Percentiles rank a stretch among this genome's conserved stretches.
Conservation (phyloP, 2,888 invertebrate genomes). For the Drosophila anomelani region DNA sequence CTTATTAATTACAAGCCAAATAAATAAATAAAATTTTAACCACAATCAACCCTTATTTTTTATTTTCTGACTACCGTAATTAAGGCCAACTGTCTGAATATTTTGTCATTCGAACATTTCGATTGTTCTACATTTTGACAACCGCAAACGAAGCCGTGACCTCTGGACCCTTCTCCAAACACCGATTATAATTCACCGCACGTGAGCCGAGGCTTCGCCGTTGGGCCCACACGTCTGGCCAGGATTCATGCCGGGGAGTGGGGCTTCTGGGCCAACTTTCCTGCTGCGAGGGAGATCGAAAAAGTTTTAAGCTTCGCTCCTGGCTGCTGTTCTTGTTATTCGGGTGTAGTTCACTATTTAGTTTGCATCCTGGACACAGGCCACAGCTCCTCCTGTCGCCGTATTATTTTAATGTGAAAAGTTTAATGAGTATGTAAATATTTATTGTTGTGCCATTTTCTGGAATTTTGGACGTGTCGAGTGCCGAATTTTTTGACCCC, state of each 20-base stretch:
- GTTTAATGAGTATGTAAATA: constrained; percentile 76
- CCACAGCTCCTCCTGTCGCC: background rate
- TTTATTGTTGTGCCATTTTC: constrained; percentile 65
- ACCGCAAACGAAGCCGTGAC: constrained; percentile 28
- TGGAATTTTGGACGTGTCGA: constrained; percentile 22
- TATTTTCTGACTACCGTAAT: constrained; percentile 19
- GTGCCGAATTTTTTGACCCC: background rate
- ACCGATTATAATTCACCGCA: constrained; percentile 41
- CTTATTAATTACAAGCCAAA: too few species aligned
- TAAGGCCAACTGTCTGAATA: constrained; percentile 41
- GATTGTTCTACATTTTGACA: constrained; percentile 39
- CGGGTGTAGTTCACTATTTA: constrained; percentile 51
- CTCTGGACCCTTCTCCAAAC: background rate
- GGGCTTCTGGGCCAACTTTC: constrained; percentile 39
- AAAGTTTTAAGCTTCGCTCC: constrained; percentile 61
- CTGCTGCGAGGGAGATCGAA: constrained; percentile 56
- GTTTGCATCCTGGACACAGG: constrained; percentile 14
- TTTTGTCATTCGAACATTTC: constrained; percentile 34
- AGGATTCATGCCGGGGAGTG: constrained; percentile 24
- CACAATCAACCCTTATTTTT: background rate
- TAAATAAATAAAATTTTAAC: background rate
- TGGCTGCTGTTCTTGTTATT: constrained; percentile 40
- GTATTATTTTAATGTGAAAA: constrained; percentile 70
- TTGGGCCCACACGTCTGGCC: constrained; percentile 28
- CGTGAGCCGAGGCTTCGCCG: constrained; percentile 12